Conservation (phyloP, 2,113 vertebrate species). For the Actenoides lindsayi region DNA sequence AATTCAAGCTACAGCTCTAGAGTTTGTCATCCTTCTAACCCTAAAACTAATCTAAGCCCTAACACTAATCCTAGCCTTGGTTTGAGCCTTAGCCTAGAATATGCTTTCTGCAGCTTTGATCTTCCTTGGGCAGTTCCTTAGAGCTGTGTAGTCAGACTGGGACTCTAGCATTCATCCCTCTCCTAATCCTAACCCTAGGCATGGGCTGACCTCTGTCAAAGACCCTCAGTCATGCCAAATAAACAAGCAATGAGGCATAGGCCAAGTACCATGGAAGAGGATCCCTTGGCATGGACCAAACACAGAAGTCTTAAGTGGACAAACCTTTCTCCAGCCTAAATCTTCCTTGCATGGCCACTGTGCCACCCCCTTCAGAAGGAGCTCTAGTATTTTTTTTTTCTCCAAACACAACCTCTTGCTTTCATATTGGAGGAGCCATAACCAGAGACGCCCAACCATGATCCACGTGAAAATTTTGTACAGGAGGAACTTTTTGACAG, state of each 20-base stretch:
- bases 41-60: background rate
- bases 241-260: background rate
- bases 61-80: background rate
- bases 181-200: background rate
- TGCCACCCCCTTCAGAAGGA: background rate
- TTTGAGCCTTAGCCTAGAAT: background rate
- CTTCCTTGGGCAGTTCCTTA: background rate
- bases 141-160: background rate
- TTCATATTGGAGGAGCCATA: background rate
- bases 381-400: background rate
- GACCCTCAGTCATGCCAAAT: background rate
- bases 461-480: background rate
- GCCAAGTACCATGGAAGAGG: background rate
- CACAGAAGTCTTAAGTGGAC: background rate
- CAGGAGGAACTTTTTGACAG: background rate
- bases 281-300: background rate
- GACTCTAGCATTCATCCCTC: background rate
- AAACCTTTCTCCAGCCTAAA: background rate
- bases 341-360: background rate
- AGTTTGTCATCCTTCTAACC: background rate
- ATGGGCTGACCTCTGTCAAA: background rate
- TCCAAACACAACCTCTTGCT: background rate
- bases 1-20: background rate
- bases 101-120: background rate
- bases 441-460: background rate